Conservation (phyloP, 2,113 vertebrate species). For the Chaetorhynchus papuensis region DNA sequence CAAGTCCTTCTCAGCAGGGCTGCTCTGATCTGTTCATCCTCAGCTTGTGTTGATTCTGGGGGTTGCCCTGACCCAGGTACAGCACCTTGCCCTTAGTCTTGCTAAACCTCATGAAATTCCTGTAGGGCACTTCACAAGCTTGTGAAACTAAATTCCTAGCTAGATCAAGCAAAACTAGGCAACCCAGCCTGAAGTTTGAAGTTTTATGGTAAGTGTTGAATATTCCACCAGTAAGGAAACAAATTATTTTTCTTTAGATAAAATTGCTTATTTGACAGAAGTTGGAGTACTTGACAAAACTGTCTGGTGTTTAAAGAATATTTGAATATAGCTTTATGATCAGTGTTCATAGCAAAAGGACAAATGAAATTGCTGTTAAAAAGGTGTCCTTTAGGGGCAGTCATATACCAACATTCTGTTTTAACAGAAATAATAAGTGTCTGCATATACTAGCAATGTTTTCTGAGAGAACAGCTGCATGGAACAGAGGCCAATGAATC, state of each 20-base stretch:
- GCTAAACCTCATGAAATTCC: neutral
- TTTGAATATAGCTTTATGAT: neutral
- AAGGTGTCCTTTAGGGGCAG: neutral
- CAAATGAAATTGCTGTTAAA: neutral
- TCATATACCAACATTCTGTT: neutral
- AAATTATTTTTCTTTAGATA: neutral
- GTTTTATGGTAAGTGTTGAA: neutral
- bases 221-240: neutral
- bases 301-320: neutral
- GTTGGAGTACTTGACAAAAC: neutral
- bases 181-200: neutral
- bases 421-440: neutral
- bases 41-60: neutral
- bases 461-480: neutral
- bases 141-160: neutral
- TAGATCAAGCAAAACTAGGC: neutral
- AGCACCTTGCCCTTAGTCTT: neutral
- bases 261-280: neutral
- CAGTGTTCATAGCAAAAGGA: neutral
- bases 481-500: neutral
- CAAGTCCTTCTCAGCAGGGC: neutral
- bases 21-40: neutral
- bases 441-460: neutral
- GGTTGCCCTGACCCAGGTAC: no score
- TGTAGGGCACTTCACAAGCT: neutral